Evolutionary conservation across 2,888 invertebrate species (phyloP), one percentile per base, ranked within the genome.

Genomic region (Mesodorylaimus sp.): DNA sequence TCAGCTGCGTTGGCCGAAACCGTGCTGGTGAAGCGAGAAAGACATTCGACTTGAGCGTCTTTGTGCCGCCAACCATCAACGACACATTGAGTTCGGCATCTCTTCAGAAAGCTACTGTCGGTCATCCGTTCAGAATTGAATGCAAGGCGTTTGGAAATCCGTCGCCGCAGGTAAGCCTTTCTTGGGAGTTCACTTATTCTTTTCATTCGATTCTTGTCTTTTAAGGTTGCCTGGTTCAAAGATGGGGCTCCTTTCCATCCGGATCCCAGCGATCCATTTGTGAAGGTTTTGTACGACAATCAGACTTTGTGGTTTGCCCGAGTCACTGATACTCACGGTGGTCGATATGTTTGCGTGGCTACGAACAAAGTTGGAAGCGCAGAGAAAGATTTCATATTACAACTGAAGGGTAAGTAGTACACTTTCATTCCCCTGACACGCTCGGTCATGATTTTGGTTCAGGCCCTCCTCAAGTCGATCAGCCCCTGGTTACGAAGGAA

Each of bases 141-240:
- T 74, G 74, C 59, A 45, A 50, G 3, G 59, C 55, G 13, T 50
- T 54, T n/a, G 61, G 60, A 19, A 52, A 36, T 2, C 79, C 79
- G 0, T 48, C 55, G 1, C 76, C 61, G 2, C 37, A 47, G 46
- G 58, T 61, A 44, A 29, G 53, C 46, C 21, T 7, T 7, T 37
- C 19, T 24, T 47, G 32, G 10, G 16, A 32, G 10, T 10, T 32
- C 32, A 32, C 16, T 10, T 10, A 13, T 13, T 32, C 32, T 32
- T 32, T 10, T 32, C 32, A 13, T 32, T 7, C 16, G 32, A 10
- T 13, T 7, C 32, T 32, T 32, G 32, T 32, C 5, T 23, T 27
- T 47, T 48, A 2, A 51, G 50, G 25, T 52, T 23, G 37, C 19
- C 28, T 53, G 51, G 47, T 3, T 41, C 10, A 47, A 51, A 51